A percentile compares a stretch with the other conserved stretches of the same genome.
These are phyloP conservation scores for Drosophila nigricruria DNA, from an alignment of 2,888 invertebrate species.

Conservation along the genomic window DNA sequence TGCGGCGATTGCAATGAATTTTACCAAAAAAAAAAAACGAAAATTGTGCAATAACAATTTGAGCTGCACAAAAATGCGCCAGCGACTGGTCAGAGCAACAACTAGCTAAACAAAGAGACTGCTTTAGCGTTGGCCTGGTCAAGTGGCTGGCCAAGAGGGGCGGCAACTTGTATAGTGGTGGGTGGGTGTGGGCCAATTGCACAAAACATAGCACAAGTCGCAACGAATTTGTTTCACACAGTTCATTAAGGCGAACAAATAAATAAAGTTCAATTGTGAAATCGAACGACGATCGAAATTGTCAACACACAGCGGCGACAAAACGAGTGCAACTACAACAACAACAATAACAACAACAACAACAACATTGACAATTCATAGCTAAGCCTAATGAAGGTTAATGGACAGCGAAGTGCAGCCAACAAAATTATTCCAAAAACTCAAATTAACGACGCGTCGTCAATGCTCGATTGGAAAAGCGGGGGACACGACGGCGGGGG, in stretches of 20 bases:
- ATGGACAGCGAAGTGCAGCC: slow-evolving; percentile 65
- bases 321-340: slow-evolving; percentile 33
- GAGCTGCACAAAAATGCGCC: slow-evolving; percentile 81
- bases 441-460: slow-evolving; percentile 5
- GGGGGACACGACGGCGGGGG: no score
- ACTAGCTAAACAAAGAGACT: slow-evolving; percentile 48
- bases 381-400: slow-evolving; percentile 77
- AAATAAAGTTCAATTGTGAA: slow-evolving; percentile 78
- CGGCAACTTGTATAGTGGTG: slow-evolving; percentile 34
- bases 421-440: slow-evolving; percentile 44
- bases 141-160: slow-evolving; percentile 16
- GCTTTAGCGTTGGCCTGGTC: slow-evolving; percentile 31
- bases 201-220: slow-evolving; percentile 18
- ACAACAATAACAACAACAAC: background rate
- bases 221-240: slow-evolving; percentile 67
- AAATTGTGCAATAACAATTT: slow-evolving; percentile 84
- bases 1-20: slow-evolving; percentile 68
- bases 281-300: slow-evolving; percentile 62
- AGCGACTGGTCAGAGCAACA: slow-evolving; percentile 59
- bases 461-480: background rate
- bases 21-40: slow-evolving; percentile 44
- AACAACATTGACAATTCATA: slow-evolving; percentile 31
- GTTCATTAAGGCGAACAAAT: slow-evolving; percentile 73
- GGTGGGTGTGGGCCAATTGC: slow-evolving; percentile 40
- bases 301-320: slow-evolving; percentile 57